These are phyloP conservation scores for Eupithecia abbreviata DNA, from an alignment of 2,888 invertebrate genomes.

Conservation along the genomic window DNA sequence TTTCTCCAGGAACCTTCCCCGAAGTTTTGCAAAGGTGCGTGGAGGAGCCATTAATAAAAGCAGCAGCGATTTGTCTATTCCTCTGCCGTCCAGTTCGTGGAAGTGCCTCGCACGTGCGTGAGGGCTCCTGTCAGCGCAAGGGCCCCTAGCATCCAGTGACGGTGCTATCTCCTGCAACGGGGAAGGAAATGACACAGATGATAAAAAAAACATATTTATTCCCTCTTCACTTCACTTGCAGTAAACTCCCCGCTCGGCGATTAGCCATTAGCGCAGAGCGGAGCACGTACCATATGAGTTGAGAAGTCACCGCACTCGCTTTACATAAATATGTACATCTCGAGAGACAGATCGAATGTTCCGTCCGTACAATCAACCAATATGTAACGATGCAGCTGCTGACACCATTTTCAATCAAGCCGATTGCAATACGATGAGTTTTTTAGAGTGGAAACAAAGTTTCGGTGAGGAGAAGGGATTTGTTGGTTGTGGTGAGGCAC, in stretches of 20 bases:
- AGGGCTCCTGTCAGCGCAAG: no score
- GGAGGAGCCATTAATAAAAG: conserved; percentile 47
- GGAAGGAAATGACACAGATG: no score
- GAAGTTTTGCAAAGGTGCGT: conserved; percentile 48
- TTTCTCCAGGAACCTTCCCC: conserved; percentile 52
- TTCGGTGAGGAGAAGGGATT: neutral
- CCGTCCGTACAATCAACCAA: neutral
- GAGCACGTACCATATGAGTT: conserved; percentile 66
- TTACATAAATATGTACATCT: conserved; percentile 54
- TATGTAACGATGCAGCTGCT: neutral
- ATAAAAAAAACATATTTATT: no score
- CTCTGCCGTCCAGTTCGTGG: conserved; percentile 37
- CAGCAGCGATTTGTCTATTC: conserved; percentile 47
- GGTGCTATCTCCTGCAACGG: no score
- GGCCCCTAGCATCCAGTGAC: no score
- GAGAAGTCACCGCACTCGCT: conserved; percentile 47
- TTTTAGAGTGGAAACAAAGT: neutral
- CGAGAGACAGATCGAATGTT: neutral
- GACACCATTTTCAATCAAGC: neutral
- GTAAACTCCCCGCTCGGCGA: neutral
- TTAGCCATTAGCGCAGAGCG: conserved; percentile 50
- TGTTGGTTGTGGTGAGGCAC: neutral
- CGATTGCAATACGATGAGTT: neutral
- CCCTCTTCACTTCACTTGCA: neutral
- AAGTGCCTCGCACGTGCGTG: conserved; percentile 26